Base-by-base conservation (phyloP, 2,113 vertebrate genomes). In the Siphamia tubifer region DNA sequence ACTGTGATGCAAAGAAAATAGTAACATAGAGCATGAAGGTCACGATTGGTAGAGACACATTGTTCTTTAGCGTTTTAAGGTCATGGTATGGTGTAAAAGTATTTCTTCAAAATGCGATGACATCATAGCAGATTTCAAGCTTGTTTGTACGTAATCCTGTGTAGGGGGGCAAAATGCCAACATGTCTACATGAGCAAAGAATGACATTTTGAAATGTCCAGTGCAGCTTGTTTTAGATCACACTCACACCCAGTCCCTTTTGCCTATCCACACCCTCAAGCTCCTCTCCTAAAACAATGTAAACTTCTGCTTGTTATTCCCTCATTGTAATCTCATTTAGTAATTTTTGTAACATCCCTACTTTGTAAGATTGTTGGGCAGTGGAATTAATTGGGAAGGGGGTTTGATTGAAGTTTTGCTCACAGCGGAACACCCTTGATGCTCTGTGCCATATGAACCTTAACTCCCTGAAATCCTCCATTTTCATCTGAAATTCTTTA, bases 241-340 rank as follows among this genome's bases (percentile, higher is more conserved):
- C 23, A 67, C 34, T n/a, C 45, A 32, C 65, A 1, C 61, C 64
- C 68, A 57, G 6, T 69, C 65, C 42, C 71, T 38, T 17, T 76
- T 0, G 1, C 24, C 21, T n/a, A 39, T 55, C 74, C 75, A 71
- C 83, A 80, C 74, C 79, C 77, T 66, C 0, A 0, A 51, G 27
- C 24, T 64, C 16, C 30, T 45, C 7, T 0, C 6, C n/a, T 64
- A 6, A 36, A 53, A 79, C 63, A n/a, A 58, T 77, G 76, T 52
- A 38, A 61, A 35, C 9, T 30, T 66, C 42, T 66, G 27, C 12
- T 58, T 53, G 23, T 28, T 36, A 78, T 67, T 82, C 48, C 55
- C 31, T 64, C 28, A 32, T 12, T 47, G 8, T 43, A 45, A 54
- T 52, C 36, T 19, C 7, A 45, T 77, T 56, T 36, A 19, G 15